Percentiles rank a stretch among this genome's conserved stretches.
phyloP scores from a whole-genome alignment of 2,888 invertebrate genomes.

The Lochmaea capreae region DNA sequence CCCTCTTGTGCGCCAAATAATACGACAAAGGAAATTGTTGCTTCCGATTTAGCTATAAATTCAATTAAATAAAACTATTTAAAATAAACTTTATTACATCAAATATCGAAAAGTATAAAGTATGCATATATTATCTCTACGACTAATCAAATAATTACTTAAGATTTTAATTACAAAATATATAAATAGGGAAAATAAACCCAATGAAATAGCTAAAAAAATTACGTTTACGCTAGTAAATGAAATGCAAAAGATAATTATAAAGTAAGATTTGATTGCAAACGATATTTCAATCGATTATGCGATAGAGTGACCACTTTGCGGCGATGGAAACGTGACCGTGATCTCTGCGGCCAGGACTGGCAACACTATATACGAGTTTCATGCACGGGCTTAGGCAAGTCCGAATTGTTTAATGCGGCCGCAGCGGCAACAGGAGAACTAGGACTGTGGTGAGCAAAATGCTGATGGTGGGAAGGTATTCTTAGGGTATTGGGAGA shows the following conservation, averaged over 20 bases:
- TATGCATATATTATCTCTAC: not conserved
- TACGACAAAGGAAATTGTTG: not conserved
- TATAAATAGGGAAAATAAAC: not conserved
- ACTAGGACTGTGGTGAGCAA: slow-evolving; percentile 69
- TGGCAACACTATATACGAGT: slow-evolving; percentile 74
- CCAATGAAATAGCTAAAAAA: not conserved
- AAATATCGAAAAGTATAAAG: slow-evolving; percentile 3
- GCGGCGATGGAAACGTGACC: slow-evolving; percentile 59
- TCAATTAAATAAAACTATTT: not conserved
- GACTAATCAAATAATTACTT: not conserved
- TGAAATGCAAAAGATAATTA: slow-evolving; percentile 6
- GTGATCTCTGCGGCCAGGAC: slow-evolving; percentile 60
- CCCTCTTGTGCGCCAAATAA: not conserved
- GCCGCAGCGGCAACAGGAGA: slow-evolving; percentile 67
- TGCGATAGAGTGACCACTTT: slow-evolving; percentile 50
- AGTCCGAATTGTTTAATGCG: slow-evolving; percentile 67
- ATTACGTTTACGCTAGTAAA: not conserved
- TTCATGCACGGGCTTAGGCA: slow-evolving; percentile 77
- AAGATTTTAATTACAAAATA: not conserved
- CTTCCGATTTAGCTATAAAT: not conserved
- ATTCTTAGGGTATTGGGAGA: slow-evolving; percentile 66
- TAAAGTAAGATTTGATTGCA: slow-evolving; percentile 22
- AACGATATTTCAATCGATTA: slow-evolving; percentile 32
- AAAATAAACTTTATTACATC: slow-evolving; percentile 7
- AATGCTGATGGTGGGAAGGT: slow-evolving; percentile 69